These are phyloP conservation scores for Macrotis lagotis DNA, from an alignment of 2,113 vertebrate species.

Conservation along the genomic window DNA sequence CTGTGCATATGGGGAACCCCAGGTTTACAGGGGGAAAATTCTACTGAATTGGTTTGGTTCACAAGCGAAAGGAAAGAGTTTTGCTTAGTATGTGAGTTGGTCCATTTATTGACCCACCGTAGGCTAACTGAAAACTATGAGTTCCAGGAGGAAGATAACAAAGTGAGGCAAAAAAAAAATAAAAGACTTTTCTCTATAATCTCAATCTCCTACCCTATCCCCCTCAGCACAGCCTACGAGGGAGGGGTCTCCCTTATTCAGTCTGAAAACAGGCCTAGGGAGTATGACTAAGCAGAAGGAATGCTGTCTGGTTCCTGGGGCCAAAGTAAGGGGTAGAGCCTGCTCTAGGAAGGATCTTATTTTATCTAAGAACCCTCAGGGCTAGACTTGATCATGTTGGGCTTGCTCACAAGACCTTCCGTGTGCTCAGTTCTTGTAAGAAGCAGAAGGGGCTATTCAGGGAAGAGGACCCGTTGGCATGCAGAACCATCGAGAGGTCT, in stretches of 20 bases:
- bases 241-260: not conserved
- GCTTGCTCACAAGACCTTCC: not conserved
- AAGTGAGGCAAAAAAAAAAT: not conserved
- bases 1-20: constrained; percentile 1
- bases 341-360: not conserved
- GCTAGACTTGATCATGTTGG: not conserved
- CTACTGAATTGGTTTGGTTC: not conserved
- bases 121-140: not conserved
- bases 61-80: not conserved
- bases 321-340: not conserved
- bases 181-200: not conserved
- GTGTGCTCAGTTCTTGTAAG: not conserved
- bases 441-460: not conserved
- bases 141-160: not conserved
- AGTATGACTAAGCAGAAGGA: not conserved
- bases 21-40: not conserved
- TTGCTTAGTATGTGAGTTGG: not conserved
- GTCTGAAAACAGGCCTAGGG: not conserved
- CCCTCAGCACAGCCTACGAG: not conserved
- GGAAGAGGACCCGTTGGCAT: not conserved
- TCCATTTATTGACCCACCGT: not conserved
- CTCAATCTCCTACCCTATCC: not conserved
- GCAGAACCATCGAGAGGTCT: not conserved
- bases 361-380: not conserved
- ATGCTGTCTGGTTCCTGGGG: not conserved